Evolutionary conservation across 1,140 invertebrate species (phyloP).

Genomic region (Anastatus disparis): DNA sequence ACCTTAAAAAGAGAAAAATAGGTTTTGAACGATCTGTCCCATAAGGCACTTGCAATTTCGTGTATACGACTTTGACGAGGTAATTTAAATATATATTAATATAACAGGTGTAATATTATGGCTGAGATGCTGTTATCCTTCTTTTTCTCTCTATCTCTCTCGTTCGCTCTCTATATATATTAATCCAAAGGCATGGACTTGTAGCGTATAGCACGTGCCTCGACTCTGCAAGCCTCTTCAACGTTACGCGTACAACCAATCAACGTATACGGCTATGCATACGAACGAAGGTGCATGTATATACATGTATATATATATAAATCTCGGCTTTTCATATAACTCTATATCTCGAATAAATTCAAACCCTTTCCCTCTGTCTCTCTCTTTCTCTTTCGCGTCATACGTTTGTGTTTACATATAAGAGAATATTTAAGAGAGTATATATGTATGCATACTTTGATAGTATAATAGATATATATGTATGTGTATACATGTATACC

Average conservation of each 20-base stretch:
- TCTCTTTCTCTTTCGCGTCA: too few species aligned
- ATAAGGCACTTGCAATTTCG: conserved; percentile 48
- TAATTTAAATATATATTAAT: conserved; percentile 66
- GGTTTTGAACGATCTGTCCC: too few species aligned
- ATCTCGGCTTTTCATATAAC: not conserved
- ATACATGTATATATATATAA: too few species aligned
- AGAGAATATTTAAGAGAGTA: not conserved
- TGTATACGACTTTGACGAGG: conserved; percentile 56
- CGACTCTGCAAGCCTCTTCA: conserved; percentile 27
- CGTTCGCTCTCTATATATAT: too few species aligned
- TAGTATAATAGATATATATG: not conserved
- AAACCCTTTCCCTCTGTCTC: too few species aligned
- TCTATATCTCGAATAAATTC: conserved; percentile 37
- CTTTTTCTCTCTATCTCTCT: too few species aligned
- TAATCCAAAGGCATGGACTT: not conserved
- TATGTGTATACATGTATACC: not conserved
- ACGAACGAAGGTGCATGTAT: conserved; percentile 35
- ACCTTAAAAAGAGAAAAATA: too few species aligned
- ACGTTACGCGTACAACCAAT: conserved; percentile 45
- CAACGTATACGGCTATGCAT: conserved; percentile 44
- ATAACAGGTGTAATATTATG: conserved; percentile 54
- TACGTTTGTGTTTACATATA: not conserved
- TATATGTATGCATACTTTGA: not conserved
- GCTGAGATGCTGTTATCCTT: not conserved
- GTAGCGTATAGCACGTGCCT: conserved; percentile 11